Conservation (phyloP, 2,113 vertebrate species). For the Astatotilapia flaviijosephi region DNA sequence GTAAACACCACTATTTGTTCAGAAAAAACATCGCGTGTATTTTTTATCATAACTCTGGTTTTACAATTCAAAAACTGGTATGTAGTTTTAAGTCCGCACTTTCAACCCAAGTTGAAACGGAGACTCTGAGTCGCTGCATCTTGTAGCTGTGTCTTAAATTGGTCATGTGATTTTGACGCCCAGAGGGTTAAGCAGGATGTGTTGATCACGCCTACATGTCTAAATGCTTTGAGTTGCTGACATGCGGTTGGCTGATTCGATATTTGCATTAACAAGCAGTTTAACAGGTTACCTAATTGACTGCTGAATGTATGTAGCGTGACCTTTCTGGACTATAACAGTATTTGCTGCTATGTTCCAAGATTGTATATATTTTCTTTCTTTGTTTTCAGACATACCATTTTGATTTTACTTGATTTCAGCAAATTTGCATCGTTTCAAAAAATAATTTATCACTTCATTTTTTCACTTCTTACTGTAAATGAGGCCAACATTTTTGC, state of each 20-base stretch:
- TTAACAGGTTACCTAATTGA: background rate
- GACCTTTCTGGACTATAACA: background rate
- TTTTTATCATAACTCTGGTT: background rate
- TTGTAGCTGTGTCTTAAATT: background rate
- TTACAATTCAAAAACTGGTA: background rate
- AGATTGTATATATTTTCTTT: background rate
- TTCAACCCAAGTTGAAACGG: rapidly evolving
- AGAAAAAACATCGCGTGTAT: rapidly evolving
- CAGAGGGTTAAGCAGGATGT: background rate
- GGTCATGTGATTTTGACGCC: background rate
- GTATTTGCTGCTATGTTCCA: background rate
- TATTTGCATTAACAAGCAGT: background rate
- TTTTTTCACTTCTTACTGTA: background rate
- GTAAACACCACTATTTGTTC: background rate
- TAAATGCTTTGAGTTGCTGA: background rate
- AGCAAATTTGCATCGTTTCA: background rate
- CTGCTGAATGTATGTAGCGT: background rate
- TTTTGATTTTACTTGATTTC: background rate
- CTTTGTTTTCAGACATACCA: background rate
- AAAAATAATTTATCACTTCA: background rate
- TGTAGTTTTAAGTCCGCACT: background rate
- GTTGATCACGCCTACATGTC: background rate
- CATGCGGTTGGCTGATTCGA: background rate
- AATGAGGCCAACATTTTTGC: background rate
- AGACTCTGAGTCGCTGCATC: background rate